Evolutionary conservation across 2,797 vertebrate species (phyloP).

Genomic region (Spondyliosoma cantharus): DNA sequence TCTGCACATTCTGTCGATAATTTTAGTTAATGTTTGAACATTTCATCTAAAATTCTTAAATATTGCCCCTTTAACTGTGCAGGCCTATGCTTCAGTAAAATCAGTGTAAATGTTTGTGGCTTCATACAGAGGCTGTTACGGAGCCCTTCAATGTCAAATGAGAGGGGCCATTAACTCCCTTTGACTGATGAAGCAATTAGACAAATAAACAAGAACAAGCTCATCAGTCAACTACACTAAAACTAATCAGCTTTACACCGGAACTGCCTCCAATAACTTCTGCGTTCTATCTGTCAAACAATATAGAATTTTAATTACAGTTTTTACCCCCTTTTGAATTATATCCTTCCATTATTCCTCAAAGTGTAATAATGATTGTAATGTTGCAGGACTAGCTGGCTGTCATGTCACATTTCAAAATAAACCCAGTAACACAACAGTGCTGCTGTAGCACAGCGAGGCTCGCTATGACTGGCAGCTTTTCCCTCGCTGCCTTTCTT

Average conservation of each 20-base stretch:
- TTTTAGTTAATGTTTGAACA: too few relatives aligned
- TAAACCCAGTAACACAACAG: slow-evolving; percentile 44
- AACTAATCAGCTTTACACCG: slow-evolving; percentile 59
- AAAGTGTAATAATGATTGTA: slow-evolving; percentile 10
- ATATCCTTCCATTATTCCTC: slow-evolving; percentile 19
- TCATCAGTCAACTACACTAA: slow-evolving; percentile 71
- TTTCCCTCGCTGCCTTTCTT: slow-evolving; percentile 59
- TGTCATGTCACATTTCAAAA: slow-evolving; percentile 60
- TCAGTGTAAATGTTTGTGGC: slow-evolving; percentile 10
- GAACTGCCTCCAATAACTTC: slow-evolving; percentile 35
- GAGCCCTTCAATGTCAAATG: slow-evolving; percentile 65
- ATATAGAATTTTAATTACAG: slow-evolving; percentile 23
- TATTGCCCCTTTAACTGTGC: neutral
- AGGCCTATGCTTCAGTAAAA: neutral
- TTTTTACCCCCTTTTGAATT: slow-evolving; percentile 22
- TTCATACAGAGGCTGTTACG: slow-evolving; percentile 42
- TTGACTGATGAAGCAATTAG: slow-evolving; percentile 78
- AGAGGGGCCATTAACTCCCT: slow-evolving; percentile 67
- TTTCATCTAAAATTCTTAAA: too few relatives aligned
- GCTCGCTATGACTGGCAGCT: slow-evolving; percentile 74
- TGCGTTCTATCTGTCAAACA: slow-evolving; percentile 40
- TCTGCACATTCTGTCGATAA: too few relatives aligned
- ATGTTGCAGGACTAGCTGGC: slow-evolving; percentile 25
- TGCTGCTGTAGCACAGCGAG: slow-evolving; percentile 36
- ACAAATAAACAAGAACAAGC: slow-evolving; percentile 70